phyloP scores from a whole-genome alignment of 1,140 invertebrate species.

The Drosophila suzukii region DNA sequence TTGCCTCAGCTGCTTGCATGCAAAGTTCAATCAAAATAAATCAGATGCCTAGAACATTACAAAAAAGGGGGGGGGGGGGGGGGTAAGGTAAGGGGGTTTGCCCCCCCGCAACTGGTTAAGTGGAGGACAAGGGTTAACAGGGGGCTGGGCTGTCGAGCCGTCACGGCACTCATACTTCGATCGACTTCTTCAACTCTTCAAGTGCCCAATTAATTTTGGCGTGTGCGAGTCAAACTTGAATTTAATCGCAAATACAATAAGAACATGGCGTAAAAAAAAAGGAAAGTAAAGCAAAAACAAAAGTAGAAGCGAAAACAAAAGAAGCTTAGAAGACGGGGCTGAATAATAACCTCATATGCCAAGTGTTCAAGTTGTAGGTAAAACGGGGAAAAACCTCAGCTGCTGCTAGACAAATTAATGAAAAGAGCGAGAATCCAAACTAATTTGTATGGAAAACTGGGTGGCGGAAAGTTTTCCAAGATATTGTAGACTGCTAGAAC shows the following conservation, averaged over 20 bases:
- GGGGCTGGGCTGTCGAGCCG: conserved; percentile 47
- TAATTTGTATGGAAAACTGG: conserved; percentile 3
- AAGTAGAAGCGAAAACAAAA: conserved; percentile 21
- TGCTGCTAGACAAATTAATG: conserved; percentile 17
- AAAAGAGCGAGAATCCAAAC: conserved; percentile 6
- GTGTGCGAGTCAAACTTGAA: conserved; percentile 61
- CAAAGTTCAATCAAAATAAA: conserved; percentile 82
- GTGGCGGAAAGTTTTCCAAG: not conserved
- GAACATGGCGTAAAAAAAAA: conserved; percentile 17
- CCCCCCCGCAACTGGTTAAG: not conserved
- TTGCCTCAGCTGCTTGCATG: conserved; percentile 64
- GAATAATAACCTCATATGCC: conserved; percentile 19
- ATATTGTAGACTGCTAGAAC: not conserved
- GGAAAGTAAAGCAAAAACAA: not conserved
- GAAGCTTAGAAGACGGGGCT: conserved; percentile 23
- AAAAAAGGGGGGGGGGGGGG: not conserved
- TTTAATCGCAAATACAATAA: conserved; percentile 47
- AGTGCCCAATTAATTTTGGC: conserved; percentile 66
- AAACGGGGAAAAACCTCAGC: conserved; percentile 2
- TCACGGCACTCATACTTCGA: conserved; percentile 38
- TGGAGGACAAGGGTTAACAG: conserved; percentile 49
- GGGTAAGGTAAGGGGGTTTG: not conserved
- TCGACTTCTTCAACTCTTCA: conserved; percentile 48
- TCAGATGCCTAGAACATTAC: conserved; percentile 73
- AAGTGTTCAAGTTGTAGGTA: not conserved